A percentile compares a stretch with the other conserved stretches of the same genome.
Evolutionary conservation across 2,113 vertebrate species (phyloP).

Genomic region (Tragelaphus strepsiceros): DNA sequence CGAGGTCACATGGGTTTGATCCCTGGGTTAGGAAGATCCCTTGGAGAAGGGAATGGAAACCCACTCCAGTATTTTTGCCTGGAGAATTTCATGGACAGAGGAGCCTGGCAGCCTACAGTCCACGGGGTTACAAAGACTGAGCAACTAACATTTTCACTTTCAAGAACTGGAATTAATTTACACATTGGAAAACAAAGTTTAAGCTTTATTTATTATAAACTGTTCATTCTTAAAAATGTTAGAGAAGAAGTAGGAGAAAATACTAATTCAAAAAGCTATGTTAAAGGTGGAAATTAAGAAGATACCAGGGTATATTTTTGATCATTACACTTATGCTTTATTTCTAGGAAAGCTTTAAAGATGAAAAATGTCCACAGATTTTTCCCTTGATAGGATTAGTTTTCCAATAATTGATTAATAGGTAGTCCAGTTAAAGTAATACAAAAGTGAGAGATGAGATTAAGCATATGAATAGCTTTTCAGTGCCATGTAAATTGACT

Average conservation of each 20-base stretch:
- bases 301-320: neutral
- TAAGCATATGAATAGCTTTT: neutral
- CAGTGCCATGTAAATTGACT: neutral
- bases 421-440: conserved; percentile 16
- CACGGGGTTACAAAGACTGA: neutral
- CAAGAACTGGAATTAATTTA: neutral
- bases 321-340: neutral
- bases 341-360: neutral
- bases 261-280: neutral
- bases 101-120: neutral
- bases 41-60: neutral
- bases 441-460: neutral
- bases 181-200: neutral
- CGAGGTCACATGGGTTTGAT: neutral
- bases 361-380: neutral
- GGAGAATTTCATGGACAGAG: neutral
- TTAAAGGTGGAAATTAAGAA: neutral
- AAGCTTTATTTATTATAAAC: neutral
- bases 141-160: neutral
- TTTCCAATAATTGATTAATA: conserved; percentile 4
- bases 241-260: neutral
- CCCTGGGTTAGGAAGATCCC: neutral
- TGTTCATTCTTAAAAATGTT: neutral
- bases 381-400: neutral
- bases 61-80: neutral